A percentile compares a stretch with the other conserved stretches of the same genome.
These are phyloP conservation scores for Zalophus californianus DNA, from an alignment of 2,797 vertebrate genomes.

Conservation along the genomic window DNA sequence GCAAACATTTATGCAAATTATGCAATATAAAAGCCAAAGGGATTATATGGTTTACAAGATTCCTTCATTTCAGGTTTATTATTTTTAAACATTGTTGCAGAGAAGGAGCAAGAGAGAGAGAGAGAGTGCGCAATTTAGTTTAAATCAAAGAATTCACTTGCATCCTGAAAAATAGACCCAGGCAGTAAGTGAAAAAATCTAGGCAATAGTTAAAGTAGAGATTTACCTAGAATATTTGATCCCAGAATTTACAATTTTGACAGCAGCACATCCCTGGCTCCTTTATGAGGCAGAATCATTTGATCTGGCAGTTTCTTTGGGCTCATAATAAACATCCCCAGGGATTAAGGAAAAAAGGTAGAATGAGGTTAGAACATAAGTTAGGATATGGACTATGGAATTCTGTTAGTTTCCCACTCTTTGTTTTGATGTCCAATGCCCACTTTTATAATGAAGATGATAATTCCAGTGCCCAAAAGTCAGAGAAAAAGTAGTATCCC, in stretches of 20 bases:
- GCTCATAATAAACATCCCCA: neutral
- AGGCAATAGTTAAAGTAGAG: neutral
- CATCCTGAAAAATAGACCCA: neutral
- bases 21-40: neutral
- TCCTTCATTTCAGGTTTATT: neutral
- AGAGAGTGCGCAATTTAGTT: neutral
- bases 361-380: neutral
- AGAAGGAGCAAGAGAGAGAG: neutral
- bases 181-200: neutral
- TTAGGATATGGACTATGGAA: neutral
- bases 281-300: neutral
- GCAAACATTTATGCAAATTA: neutral
- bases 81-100: neutral
- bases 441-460: constrained; percentile 13
- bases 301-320: neutral
- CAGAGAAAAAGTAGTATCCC: neutral
- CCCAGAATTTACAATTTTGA: neutral
- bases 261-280: neutral
- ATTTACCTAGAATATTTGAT: constrained; percentile 22
- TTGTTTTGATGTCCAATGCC: neutral
- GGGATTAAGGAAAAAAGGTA: neutral
- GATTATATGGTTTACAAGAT: neutral
- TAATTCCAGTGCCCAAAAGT: neutral
- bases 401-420: neutral
- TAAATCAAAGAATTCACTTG: neutral